These are phyloP conservation scores for Drosophila ambigua DNA, from an alignment of 1,140 invertebrate genomes.

Conservation along the genomic window DNA sequence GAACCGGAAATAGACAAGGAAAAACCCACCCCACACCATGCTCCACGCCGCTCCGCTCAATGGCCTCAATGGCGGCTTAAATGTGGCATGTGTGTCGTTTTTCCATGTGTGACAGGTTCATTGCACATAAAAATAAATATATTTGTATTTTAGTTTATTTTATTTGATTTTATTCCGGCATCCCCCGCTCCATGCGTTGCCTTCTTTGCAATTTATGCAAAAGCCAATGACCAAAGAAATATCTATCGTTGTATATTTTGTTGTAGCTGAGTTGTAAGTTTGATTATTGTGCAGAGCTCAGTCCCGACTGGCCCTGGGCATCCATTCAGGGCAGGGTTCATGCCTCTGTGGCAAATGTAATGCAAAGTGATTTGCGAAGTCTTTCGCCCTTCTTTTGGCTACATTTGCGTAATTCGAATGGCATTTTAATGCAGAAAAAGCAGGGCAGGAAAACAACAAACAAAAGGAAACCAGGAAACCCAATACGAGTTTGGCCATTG, in stretches of 20 bases:
- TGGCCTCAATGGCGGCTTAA: slow-evolving; percentile 59
- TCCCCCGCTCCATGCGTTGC: not conserved
- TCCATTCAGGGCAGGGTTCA: slow-evolving; percentile 45
- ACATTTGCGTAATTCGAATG: slow-evolving; percentile 49
- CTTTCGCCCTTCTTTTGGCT: slow-evolving; percentile 5
- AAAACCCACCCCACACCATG: not conserved
- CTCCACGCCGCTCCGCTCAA: not conserved
- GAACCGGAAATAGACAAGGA: slow-evolving; percentile 72
- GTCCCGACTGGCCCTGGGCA: slow-evolving; percentile 28
- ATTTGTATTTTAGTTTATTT: slow-evolving; percentile 54
- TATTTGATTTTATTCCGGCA: slow-evolving; percentile 50
- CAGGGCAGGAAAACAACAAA: not conserved
- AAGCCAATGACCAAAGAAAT: slow-evolving; percentile 53
- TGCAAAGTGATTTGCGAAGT: slow-evolving; percentile 50
- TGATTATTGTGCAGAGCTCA: slow-evolving; percentile 55
- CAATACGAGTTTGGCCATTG: slow-evolving; percentile 8
- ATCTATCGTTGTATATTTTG: not conserved
- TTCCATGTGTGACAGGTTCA: slow-evolving; percentile 49
- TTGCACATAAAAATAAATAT: slow-evolving; percentile 73
- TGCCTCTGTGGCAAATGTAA: slow-evolving; percentile 50
- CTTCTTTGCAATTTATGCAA: slow-evolving; percentile 54
- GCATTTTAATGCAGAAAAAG: slow-evolving; percentile 46
- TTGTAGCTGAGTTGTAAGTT: slow-evolving; percentile 46
- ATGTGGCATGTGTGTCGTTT: slow-evolving; percentile 57
- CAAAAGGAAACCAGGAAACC: slow-evolving; percentile 17